Evolutionary conservation across 1,140 invertebrate genomes (phyloP), one percentile per base, ranked within the genome.

Genomic region (Lepidurus apus): DNA sequence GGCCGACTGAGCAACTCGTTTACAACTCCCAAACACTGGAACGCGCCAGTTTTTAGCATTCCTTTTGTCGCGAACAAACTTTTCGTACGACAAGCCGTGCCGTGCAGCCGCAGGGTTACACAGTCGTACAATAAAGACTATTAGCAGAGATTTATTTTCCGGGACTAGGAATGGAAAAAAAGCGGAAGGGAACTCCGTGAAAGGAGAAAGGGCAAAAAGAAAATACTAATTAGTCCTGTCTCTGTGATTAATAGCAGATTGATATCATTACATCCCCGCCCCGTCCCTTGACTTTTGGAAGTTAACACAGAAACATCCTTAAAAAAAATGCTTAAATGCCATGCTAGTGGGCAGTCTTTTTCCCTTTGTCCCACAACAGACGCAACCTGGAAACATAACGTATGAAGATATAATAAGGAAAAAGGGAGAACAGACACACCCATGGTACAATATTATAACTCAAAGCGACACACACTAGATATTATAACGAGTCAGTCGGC

Each of bases 191-290:
- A 34, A 34, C 34, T 34, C 34, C 53, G n/a, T 21, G 53, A 65
- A 13, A 65, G 53, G 17, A 0, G 53, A 13, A 17, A 7, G 21
- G 8, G n/a, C 0, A 65, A 65, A 47, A 47, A 8, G 21, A 65
- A 65, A 13, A n/a, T 65, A 13, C 21, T 65, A 65, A 65, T 65
- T 65, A 65, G 17, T n/a, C n/a, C 53, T 65, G 53, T 47, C 53
- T n/a, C 53, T 21, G 53, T 65, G 53, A 65, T 65, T 65, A 65
- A 65, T 65, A 65, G 53, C 21, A 65, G 53, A 65, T 65, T 65
- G 53, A 65, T 65, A 65, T 65, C 53, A 65, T 17, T 65, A 65
- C 21, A 65, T 65, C 13, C 53, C 45, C 53, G 17, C 17, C 53
- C 53, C 53, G 53, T 65, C 53, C 53, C 53, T 65, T 65, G 13